phyloP scores from a whole-genome alignment of 2,888 invertebrate genomes.

The Rotaria sp. region DNA sequence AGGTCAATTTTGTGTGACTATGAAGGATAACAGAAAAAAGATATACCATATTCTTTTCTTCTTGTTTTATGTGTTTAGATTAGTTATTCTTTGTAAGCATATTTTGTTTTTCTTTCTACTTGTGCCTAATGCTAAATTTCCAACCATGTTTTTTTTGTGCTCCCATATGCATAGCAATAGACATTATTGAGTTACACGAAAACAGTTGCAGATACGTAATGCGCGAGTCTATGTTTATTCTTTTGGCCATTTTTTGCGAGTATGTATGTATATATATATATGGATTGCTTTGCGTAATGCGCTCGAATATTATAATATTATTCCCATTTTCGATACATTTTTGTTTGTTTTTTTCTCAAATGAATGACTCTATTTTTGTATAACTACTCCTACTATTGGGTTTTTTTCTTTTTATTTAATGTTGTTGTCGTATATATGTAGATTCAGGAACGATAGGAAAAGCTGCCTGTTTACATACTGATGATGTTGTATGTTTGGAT shows the following conservation, averaged over 20 bases:
- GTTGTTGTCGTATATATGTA: not conserved
- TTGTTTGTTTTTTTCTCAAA: not conserved
- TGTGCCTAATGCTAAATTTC: not conserved
- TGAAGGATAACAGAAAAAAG: not conserved
- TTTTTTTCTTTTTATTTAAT: not conserved
- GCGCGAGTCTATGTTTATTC: not conserved
- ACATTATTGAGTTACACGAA: not conserved
- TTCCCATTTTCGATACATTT: slow-evolving; percentile 15
- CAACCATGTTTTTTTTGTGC: not conserved
- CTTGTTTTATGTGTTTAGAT: not conserved
- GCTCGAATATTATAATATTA: not conserved
- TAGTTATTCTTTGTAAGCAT: not conserved
- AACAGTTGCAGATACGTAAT: slow-evolving; percentile 5
- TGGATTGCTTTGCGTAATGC: not conserved
- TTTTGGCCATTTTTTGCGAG: not conserved
- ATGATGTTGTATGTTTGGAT: not conserved
- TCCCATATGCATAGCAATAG: not conserved
- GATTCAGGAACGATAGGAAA: slow-evolving; percentile 1
- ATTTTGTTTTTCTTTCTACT: not conserved
- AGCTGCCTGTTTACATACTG: not conserved
- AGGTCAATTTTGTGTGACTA: not conserved
- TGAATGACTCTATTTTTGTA: slow-evolving; percentile 8
- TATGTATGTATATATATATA: not conserved
- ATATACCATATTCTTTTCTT: not conserved
- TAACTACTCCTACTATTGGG: not conserved